Conservation (phyloP, 2,797 vertebrate species). For the Danionella dracula region DNA sequence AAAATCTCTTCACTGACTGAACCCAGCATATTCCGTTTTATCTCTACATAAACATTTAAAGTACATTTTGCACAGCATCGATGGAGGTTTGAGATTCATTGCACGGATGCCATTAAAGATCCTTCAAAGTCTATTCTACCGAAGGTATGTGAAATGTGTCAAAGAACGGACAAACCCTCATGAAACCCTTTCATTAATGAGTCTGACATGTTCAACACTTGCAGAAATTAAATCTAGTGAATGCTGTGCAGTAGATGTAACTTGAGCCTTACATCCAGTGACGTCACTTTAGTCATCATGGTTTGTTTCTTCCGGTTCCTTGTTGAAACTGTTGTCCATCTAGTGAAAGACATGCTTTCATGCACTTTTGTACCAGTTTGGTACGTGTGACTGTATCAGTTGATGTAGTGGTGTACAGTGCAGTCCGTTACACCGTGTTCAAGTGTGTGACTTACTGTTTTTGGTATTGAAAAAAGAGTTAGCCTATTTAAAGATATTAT, state of each 20-base stretch:
- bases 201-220: constrained; percentile 1
- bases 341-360: constrained; percentile 19
- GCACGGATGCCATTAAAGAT: not conserved
- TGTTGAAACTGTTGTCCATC: constrained; percentile 22
- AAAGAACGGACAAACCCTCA: not conserved
- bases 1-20: too few species aligned
- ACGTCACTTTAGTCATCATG: constrained; percentile 60
- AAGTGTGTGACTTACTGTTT: constrained; percentile 1
- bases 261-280: constrained; percentile 9
- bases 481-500: not conserved
- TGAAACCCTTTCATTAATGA: not conserved
- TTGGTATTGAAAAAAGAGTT: not conserved
- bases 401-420: constrained; percentile 30
- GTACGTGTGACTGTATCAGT: constrained; percentile 29
- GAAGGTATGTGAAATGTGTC: not conserved
- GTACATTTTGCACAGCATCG: not conserved
- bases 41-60: not conserved
- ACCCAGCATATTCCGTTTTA: too few species aligned
- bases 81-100: not conserved
- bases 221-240: not conserved
- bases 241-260: constrained; percentile 7
- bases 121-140: not conserved
- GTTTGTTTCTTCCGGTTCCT: constrained; percentile 59
- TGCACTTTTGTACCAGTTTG: constrained; percentile 43
- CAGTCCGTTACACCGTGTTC: constrained; percentile 12